These are phyloP conservation scores for Heliconius aoede DNA, from an alignment of 2,888 invertebrate genomes.

Conservation along the genomic window DNA sequence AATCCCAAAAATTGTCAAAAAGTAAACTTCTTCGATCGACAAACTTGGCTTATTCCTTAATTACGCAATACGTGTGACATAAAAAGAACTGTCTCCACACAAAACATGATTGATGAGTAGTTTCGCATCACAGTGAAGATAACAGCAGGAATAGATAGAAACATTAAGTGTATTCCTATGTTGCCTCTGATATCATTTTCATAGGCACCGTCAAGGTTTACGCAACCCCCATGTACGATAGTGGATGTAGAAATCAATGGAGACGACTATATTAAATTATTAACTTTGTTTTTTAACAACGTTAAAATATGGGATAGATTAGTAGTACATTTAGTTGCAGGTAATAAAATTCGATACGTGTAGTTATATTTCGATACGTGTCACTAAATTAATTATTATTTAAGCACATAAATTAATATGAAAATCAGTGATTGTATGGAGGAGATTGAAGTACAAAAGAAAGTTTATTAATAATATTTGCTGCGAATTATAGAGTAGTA, in stretches of 20 bases:
- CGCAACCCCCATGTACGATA: constrained; percentile 67
- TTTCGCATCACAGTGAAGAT: constrained; percentile 68
- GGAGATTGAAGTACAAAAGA: too few relatives aligned
- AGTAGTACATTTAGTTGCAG: neutral
- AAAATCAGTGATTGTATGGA: too few relatives aligned
- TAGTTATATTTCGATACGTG: neutral
- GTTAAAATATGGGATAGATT: neutral
- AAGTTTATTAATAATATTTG: too few relatives aligned
- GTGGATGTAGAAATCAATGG: constrained; percentile 56
- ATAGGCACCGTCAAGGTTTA: constrained; percentile 69
- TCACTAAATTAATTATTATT: neutral
- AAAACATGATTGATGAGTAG: constrained; percentile 73
- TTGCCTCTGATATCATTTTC: constrained; percentile 79
- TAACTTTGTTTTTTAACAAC: neutral
- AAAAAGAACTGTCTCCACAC: constrained; percentile 60
- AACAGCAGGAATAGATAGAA: constrained; percentile 66
- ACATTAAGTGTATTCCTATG: constrained; percentile 82
- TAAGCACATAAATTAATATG: too few relatives aligned
- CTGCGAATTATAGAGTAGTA: too few relatives aligned
- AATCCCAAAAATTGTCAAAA: neutral
- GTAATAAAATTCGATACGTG: neutral
- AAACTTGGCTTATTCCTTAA: constrained; percentile 55
- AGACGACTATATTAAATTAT: constrained; percentile 46
- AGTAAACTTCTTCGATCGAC: neutral
- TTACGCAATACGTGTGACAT: constrained; percentile 56